phyloP scores from a whole-genome alignment of 2,888 invertebrate species.

The Gymnosoma rotundatum region DNA sequence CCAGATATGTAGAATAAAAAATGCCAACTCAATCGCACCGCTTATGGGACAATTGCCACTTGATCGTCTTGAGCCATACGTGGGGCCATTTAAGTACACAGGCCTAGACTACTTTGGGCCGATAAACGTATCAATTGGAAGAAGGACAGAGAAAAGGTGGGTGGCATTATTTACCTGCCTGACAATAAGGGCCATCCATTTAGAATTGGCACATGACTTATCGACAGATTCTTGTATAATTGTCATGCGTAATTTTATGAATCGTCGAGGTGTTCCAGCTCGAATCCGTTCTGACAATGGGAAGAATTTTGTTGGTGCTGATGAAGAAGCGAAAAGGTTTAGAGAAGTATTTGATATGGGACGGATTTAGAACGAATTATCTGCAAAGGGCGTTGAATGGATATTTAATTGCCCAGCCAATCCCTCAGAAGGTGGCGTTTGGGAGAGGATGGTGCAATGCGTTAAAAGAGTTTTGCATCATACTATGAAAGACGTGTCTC shows the following conservation, averaged over 20 bases:
- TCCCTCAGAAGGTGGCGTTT: conserved; percentile 57
- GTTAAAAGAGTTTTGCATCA: conserved; percentile 63
- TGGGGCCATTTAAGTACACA: conserved; percentile 36
- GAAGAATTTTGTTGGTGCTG: conserved; percentile 60
- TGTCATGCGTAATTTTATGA: conserved; percentile 65
- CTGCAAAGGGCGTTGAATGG: conserved; percentile 65
- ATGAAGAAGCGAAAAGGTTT: conserved; percentile 49
- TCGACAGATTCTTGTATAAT: conserved; percentile 51
- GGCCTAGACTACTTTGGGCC: conserved; percentile 61
- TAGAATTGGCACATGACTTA: conserved; percentile 47
- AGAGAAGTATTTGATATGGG: conserved; percentile 33
- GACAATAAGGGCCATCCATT: conserved; percentile 54
- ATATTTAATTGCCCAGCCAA: conserved; percentile 66
- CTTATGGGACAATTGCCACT: conserved; percentile 62
- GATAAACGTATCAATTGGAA: conserved; percentile 17
- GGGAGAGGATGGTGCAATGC: conserved; percentile 65
- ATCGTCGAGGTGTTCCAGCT: conserved; percentile 63
- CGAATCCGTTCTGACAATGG: conserved; percentile 66
- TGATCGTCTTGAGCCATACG: conserved; percentile 43
- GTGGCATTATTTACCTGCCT: conserved; percentile 68
- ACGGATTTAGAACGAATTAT: conserved; percentile 8
- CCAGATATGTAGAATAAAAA: conserved; percentile 38
- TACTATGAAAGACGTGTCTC: conserved; percentile 57
- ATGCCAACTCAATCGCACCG: conserved; percentile 56
- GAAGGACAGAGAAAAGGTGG: conserved; percentile 63